Base-by-base conservation (phyloP, 2,888 invertebrate species). In the Ischnura elegans region DNA sequence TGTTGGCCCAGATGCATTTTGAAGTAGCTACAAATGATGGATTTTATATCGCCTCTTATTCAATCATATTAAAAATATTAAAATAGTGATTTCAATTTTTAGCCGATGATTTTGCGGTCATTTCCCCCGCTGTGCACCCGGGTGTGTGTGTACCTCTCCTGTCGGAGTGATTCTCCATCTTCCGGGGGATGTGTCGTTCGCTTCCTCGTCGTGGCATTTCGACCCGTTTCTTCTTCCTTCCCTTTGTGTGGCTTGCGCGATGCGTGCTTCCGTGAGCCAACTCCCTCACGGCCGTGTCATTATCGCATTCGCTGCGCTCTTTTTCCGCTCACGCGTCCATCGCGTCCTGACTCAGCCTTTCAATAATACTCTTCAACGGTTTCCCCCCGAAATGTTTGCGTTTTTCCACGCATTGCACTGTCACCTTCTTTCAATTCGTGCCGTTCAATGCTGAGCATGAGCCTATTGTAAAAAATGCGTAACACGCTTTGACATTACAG, bases 301-400 rank as follows among this genome's bases (percentile, higher is more conserved):
- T n/a, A 76, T 76, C 76, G 76, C n/a, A n/a, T n/a, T n/a, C n/a
- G n/a, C 13, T 13, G 8, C 29, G 25, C 29, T 29, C 36, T 25
- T 13, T 10, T 8, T 2, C 76, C 36, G 25, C 16, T 13, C 76
- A 13, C n/a, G n/a, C n/a, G n/a, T 76, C 29, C 36, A 29, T 25
- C 76, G 29, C 29, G 76, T n/a, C n/a, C 76, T 36, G 10, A 29
- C 76, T 76, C 36, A 36, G 36, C 76, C 36, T 76, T 76, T 76
- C n/a, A n/a, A n/a, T n/a, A 36, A 76, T 36, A 76, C 76, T 25
- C 36, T 76, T 76, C 76, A 76, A 76, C 76, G 76, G 76, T 36
- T 76, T 76, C 36, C 76, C 13, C 76, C 36, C 29, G 29, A 76
- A 76, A 36, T 76, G n/a, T 36, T 76, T 0, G 76, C 76, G 76